Base-by-base conservation (phyloP, 2,113 vertebrate species). In the Saccopteryx bilineata region DNA sequence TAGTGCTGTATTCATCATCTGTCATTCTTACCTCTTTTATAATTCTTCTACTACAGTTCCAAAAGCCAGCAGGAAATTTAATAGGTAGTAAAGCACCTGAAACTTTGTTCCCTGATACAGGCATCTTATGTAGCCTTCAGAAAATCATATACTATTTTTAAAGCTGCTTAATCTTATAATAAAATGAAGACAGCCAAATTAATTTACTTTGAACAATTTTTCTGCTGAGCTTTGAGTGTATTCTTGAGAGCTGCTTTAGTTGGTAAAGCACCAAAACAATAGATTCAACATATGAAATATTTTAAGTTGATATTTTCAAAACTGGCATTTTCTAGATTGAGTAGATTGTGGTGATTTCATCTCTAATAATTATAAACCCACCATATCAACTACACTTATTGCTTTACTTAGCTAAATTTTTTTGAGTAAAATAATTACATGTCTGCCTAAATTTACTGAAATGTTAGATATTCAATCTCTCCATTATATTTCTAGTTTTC, bases 101-200 rank as follows among this genome's bases (percentile, higher is more conserved):
- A 95, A 88, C 19, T 46, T 71, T 94, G 69, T 87, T 84, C 84
- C 74, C n/a, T 87, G 69, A 65, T 23, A 63, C 12, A 71, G 7
- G 11, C 82, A 96, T 72, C 24, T 63, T 82, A 94, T 81, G 50
- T 56, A 89, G 31, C 11, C 19, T 89, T 84, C 24, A 96, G 68
- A 90, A 97, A 95, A 88, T 24, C 18, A 78, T 9, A 39, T 85
- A 68, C 17, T 63, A 93, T 69, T 96, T 82, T 60, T 80, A 94
- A 93, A 95, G 33, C 26, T 80, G 90, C 12, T 81, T 60, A 63
- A 74, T 81, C 26, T 91, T 18, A 79, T 74, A 91, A 91, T 75
- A 96, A 90, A 91, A 85, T 90, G 60, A 88, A 66, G n/a, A 94
- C 12, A 96, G 39, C 66, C 88, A 90, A 87, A 96, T 13, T 91